Evolutionary conservation across 2,888 invertebrate genomes (phyloP).

Genomic region (Chelonus formosanus): DNA sequence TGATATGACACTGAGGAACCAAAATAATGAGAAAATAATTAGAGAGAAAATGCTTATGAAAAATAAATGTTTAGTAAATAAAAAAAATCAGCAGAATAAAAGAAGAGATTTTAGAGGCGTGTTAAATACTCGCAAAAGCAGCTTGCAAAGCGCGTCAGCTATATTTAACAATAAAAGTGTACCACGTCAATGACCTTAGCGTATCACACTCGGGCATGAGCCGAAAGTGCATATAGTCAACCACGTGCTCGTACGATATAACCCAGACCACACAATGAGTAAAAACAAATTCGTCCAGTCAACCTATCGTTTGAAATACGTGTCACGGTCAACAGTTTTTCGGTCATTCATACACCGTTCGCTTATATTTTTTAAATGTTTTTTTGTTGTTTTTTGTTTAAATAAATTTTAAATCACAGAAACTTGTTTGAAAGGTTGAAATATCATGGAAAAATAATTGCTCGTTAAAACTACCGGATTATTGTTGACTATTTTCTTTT

Average conservation of each 20-base stretch:
- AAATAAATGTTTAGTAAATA: too few species aligned
- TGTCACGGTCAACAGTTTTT: slow-evolving; percentile 34
- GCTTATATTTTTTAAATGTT: slow-evolving; percentile 2
- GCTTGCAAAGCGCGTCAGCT: slow-evolving; percentile 40
- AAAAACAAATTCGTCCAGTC: slow-evolving; percentile 29
- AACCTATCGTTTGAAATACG: slow-evolving; percentile 29
- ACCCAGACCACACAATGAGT: slow-evolving; percentile 25
- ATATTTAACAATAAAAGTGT: slow-evolving; percentile 61
- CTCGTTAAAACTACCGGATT: too few species aligned
- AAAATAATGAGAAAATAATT: slow-evolving; percentile 19
- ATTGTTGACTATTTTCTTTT: too few species aligned
- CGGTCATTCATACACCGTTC: slow-evolving; percentile 18
- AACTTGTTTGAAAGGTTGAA: too few species aligned
- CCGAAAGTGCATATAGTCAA: slow-evolving; percentile 50
- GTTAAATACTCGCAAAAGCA: slow-evolving; percentile 11
- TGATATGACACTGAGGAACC: background rate
- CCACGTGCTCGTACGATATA: slow-evolving; percentile 31
- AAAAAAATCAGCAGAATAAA: too few species aligned
- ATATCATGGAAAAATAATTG: too few species aligned
- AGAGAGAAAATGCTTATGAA: too few species aligned
- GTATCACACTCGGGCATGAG: slow-evolving; percentile 45
- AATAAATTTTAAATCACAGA: background rate
- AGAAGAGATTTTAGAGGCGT: background rate
- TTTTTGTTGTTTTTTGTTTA: background rate
- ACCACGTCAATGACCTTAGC: slow-evolving; percentile 63